phyloP scores from a whole-genome alignment of 2,797 vertebrate genomes.

The Acomys russatus region DNA sequence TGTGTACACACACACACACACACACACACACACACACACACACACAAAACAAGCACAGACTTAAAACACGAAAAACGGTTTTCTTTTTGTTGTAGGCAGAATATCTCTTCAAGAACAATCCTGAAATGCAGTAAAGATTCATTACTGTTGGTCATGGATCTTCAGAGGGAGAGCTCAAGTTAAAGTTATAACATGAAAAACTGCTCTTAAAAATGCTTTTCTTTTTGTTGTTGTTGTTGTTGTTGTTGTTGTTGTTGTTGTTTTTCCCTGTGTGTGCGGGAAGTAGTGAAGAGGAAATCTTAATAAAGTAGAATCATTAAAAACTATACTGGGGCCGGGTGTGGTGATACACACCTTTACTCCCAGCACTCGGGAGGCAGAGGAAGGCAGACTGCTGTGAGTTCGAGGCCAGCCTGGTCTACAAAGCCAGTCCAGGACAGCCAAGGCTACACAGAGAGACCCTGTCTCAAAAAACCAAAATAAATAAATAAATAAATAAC shows the following conservation, averaged over 20 bases:
- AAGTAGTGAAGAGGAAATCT: background rate
- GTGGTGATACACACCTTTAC: no score
- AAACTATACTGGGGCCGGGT: background rate
- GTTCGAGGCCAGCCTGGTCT: no score
- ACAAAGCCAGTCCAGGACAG: no score
- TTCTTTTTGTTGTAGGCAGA: constrained; percentile 92
- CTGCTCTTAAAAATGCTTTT: constrained; percentile 30
- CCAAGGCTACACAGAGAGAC: no score
- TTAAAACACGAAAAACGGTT: background rate
- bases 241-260: no score
- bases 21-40: background rate
- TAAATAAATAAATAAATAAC: no score
- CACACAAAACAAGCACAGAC: background rate
- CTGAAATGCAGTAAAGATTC: constrained; percentile 86
- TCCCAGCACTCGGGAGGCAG: no score
- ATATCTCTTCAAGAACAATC: constrained; percentile 94
- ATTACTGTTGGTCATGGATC: background rate
- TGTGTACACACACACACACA: background rate
- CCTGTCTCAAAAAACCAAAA: no score
- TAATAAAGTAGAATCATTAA: constrained; percentile 49
- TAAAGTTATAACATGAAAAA: constrained; percentile 21
- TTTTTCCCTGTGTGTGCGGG: background rate
- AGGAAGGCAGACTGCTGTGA: no score
- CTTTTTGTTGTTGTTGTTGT: no score
- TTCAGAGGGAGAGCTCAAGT: constrained; percentile 64